phyloP scores from a whole-genome alignment of 2,797 vertebrate species.

The Buphagus erythrorhynchus region DNA sequence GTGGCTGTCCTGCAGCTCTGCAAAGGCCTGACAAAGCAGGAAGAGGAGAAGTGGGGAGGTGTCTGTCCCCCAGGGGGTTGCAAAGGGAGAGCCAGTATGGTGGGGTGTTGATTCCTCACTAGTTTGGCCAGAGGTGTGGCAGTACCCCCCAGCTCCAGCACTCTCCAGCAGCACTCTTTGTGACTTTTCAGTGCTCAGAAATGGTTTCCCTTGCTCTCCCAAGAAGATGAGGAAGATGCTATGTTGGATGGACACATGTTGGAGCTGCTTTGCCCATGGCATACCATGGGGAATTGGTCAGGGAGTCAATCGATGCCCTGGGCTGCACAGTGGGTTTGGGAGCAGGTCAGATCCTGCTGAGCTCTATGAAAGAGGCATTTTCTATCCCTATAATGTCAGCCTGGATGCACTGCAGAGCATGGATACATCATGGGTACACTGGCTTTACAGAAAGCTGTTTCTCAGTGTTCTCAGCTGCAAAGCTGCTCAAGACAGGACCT shows the following conservation, averaged over 20 bases:
- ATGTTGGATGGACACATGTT: background rate
- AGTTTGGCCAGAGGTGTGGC: background rate
- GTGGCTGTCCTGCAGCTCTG: background rate
- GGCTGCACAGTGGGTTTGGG: background rate
- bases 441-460: background rate
- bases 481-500: background rate
- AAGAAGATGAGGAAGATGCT: background rate
- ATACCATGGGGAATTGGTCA: background rate
- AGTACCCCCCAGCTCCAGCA: background rate
- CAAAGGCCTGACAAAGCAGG: background rate
- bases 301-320: rapidly evolving
- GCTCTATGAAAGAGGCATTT: background rate
- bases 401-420: background rate
- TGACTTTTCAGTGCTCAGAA: background rate
- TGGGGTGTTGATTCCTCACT: background rate
- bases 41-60: background rate
- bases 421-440: background rate
- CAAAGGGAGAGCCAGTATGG: background rate
- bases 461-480: background rate
- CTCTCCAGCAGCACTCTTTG: background rate
- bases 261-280: background rate
- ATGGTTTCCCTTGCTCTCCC: background rate
- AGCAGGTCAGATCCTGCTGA: background rate
- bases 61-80: background rate
- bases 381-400: background rate